Evolutionary conservation across 2,888 invertebrate genomes (phyloP).

Genomic region (Pristionchus entomophagus): DNA sequence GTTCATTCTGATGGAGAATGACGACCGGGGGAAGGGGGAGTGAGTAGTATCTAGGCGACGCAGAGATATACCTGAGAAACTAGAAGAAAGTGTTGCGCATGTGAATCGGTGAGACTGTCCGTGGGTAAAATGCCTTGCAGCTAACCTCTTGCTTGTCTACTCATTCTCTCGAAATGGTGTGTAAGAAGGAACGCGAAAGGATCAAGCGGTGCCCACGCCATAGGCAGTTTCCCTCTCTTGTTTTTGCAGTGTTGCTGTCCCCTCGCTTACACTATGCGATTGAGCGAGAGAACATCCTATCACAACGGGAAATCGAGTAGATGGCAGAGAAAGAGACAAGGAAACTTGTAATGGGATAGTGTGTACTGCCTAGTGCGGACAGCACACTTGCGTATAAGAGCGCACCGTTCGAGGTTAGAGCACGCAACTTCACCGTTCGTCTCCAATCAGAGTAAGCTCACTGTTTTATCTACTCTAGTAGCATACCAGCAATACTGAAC

Average conservation of each 20-base stretch:
- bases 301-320: neutral
- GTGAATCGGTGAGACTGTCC: too few relatives aligned
- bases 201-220: neutral
- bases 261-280: neutral
- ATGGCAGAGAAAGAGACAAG: neutral
- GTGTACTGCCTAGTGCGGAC: neutral
- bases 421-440: slow-evolving; percentile 5
- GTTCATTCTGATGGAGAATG: too few relatives aligned
- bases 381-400: neutral
- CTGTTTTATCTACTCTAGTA: neutral
- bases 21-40: too few relatives aligned
- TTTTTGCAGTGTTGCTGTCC: too few relatives aligned
- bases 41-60: too few relatives aligned
- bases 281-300: neutral
- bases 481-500: neutral
- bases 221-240: slow-evolving; percentile 1
- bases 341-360: slow-evolving; percentile 33
- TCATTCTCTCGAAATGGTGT: neutral
- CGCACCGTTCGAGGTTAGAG: neutral
- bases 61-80: too few relatives aligned
- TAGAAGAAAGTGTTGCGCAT: too few relatives aligned
- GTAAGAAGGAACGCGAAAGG: neutral
- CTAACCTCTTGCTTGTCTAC: too few relatives aligned
- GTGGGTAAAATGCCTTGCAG: too few relatives aligned
- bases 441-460: slow-evolving; percentile 28